phyloP scores from a whole-genome alignment of 1,140 invertebrate species.

The Drusus annulatus region DNA sequence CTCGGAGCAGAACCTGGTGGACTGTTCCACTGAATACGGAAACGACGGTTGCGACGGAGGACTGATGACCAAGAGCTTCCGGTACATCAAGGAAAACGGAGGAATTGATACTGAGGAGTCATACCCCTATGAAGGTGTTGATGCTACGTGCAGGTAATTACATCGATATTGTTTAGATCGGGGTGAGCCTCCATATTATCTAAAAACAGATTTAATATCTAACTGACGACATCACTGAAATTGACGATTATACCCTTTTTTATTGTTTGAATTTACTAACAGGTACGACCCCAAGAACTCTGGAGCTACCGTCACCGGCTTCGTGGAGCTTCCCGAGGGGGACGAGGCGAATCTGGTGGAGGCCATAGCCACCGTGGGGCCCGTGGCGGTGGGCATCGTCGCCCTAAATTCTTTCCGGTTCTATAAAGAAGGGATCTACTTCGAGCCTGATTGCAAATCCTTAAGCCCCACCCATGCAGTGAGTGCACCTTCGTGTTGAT shows the following conservation, averaged over 20 bases:
- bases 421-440: conserved; percentile 76
- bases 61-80: conserved; percentile 93
- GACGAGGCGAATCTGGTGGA: conserved; percentile 82
- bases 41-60: conserved; percentile 98
- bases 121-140: conserved; percentile 90
- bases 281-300: conserved; percentile 79
- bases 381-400: conserved; percentile 93
- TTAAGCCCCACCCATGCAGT: conserved; percentile 88
- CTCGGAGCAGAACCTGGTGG: conserved; percentile 97
- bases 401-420: conserved; percentile 83
- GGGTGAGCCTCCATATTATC: too few species aligned
- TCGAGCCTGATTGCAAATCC: conserved; percentile 78
- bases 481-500: neutral
- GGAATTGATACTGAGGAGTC: conserved; percentile 93
- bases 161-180: too few species aligned
- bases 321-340: conserved; percentile 84
- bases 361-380: conserved; percentile 92
- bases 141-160: conserved; percentile 78
- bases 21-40: conserved; percentile 91
- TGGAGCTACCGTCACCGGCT: conserved; percentile 90
- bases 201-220: too few species aligned
- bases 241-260: too few species aligned
- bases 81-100: conserved; percentile 91
- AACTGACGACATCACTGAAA: too few species aligned
- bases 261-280: conserved; percentile 61